Base-by-base conservation (phyloP, 1,140 invertebrate species). In the Trigoniulus corallinus region DNA sequence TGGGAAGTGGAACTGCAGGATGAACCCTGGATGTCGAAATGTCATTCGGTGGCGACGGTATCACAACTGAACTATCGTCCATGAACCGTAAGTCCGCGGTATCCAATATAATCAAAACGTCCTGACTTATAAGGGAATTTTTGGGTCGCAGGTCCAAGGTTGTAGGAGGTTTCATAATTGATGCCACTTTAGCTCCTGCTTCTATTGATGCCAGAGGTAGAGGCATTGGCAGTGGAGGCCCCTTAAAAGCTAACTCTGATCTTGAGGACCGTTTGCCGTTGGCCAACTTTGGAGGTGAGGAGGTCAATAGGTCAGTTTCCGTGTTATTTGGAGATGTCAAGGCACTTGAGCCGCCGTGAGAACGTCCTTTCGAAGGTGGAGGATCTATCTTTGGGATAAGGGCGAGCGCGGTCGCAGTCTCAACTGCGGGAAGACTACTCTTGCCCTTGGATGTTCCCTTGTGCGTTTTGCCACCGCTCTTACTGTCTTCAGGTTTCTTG, bases 1-100 rank as follows among this genome's bases (percentile, higher is more conserved):
- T 64, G 45, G 64, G 20, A 26, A 29, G 15, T 12, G 40, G 43
- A 41, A 47, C 59, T 0, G 57, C 52, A 24, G 58, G 57, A 54
- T 57, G 26, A 60, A 57, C 3, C 7, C 7, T 15, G 56, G 52
- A 7, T 56, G 53, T 1, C 54, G 53, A 22, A 56, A 56, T 22
- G 53, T 57, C 2, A 40, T 56, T 54, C 3, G 60, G 45, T 23
- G 82, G 82, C 51, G 82, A 82, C 20, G 80, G 75, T 43, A 88
- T 68, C 54, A 82, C 80, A 26, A 88, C 74, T 3, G 85, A 89
- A 64, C 84, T 88, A 61, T 91, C 87, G 62, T 89, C 87, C 86
- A 89, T 88, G 62, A 76, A 91, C 18, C 80, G 72, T 34, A 89
- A 67, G 67, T 89, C 86, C 13, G 80, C 81, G 43, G 78, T 79